Evolutionary conservation across 2,113 vertebrate genomes (phyloP).

Genomic region (Paratilapia polleni): DNA sequence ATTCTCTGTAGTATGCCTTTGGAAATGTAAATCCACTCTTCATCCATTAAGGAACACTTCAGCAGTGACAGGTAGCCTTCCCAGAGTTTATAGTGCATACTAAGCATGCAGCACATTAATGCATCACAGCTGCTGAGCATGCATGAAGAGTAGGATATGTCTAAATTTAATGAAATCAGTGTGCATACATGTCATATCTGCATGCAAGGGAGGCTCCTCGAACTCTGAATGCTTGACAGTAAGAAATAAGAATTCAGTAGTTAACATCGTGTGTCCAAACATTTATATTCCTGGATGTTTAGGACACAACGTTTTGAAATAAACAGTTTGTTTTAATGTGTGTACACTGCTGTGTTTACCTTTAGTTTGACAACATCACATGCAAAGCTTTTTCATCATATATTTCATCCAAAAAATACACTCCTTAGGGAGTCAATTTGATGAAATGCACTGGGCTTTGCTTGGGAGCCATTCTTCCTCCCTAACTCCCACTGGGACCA

Average conservation of each 20-base stretch:
- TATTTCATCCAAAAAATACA: constrained; percentile 8
- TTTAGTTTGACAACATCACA: background rate
- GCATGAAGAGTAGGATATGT: constrained; percentile 47
- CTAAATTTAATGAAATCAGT: constrained; percentile 33
- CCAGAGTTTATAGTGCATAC: constrained; percentile 61
- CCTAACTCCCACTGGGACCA: constrained; percentile 65
- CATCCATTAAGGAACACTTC: constrained; percentile 61
- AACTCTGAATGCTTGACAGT: constrained; percentile 12
- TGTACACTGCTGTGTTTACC: background rate
- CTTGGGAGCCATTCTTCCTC: constrained; percentile 55
- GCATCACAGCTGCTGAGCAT: constrained; percentile 66
- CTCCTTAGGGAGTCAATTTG: background rate
- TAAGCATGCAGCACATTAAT: constrained; percentile 69
- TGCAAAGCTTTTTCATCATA: background rate
- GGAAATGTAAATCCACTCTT: constrained; percentile 66
- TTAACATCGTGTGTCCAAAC: background rate
- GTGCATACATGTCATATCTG: constrained; percentile 26
- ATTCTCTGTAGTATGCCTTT: constrained; percentile 30
- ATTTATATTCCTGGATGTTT: background rate
- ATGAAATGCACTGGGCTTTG: constrained; percentile 28
- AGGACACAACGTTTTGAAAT: too few species aligned
- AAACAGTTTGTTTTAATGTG: too few species aligned
- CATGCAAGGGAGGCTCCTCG: constrained; percentile 9
- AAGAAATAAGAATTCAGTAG: constrained; percentile 13
- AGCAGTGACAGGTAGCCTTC: constrained; percentile 57